Conservation (phyloP, 1,140 invertebrate genomes). For the Hyles euphorbiae region DNA sequence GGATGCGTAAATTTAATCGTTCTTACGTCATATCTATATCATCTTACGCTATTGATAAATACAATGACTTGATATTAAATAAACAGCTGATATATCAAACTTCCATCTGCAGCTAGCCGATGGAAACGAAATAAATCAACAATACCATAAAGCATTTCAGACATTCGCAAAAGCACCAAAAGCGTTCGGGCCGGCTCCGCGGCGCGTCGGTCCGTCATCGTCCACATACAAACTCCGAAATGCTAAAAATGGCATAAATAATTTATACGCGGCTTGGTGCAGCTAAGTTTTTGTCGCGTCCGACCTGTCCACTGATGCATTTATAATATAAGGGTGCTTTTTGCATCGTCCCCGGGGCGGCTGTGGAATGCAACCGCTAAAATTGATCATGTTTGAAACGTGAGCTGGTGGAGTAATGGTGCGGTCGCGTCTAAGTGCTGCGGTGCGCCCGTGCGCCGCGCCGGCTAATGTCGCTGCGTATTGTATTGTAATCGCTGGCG, state of each 20-base stretch:
- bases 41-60: too few species aligned
- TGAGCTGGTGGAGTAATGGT: conserved; percentile 58
- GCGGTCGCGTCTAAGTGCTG: conserved; percentile 23
- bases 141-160: too few species aligned
- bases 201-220: conserved; percentile 15
- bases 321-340: conserved; percentile 75
- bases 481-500: conserved; percentile 15
- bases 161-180: background rate
- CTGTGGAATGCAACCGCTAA: conserved; percentile 71
- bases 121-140: too few species aligned
- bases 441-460: conserved; percentile 3
- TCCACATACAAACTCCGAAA: conserved; percentile 59
- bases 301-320: conserved; percentile 73
- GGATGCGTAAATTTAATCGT: too few species aligned
- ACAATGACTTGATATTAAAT: too few species aligned
- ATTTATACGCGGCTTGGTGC: conserved; percentile 64
- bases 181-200: background rate
- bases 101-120: too few species aligned
- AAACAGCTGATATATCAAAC: too few species aligned
- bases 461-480: conserved; percentile 15
- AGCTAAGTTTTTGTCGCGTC: conserved; percentile 61
- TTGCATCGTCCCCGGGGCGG: conserved; percentile 56
- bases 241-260: conserved; percentile 74
- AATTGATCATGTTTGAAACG: conserved; percentile 71
- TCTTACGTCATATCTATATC: too few species aligned